Percentiles rank a stretch among this genome's conserved stretches.
Conservation (phyloP, 2,797 vertebrate genomes). For the Antennarius maculatus region DNA sequence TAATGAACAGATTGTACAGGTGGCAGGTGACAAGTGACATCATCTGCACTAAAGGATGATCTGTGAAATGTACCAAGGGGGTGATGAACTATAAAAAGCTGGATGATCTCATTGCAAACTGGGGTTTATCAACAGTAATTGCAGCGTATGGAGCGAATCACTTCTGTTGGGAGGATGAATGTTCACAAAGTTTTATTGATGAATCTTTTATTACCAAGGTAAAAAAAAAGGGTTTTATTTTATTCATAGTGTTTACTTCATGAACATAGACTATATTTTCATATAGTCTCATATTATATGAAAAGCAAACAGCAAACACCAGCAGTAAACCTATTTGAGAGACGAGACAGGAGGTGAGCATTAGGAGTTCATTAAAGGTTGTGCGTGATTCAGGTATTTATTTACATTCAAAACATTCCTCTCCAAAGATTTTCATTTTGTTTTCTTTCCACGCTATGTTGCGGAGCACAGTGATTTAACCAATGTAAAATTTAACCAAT, state of each 20-base stretch:
- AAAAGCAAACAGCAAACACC: background rate
- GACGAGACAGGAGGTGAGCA: constrained; percentile 8
- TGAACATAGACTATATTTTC: background rate
- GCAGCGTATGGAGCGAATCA: constrained; percentile 30
- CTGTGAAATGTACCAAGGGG: constrained; percentile 30
- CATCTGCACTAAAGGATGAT: constrained; percentile 40
- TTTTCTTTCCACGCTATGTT: constrained; percentile 9
- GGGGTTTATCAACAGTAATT: constrained; percentile 30
- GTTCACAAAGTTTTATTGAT: background rate
- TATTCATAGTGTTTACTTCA: background rate
- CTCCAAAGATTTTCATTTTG: background rate
- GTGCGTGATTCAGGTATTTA: constrained; percentile 35
- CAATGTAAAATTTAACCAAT: constrained; percentile 1
- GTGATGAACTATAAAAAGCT: constrained; percentile 17
- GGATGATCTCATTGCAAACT: constrained; percentile 50
- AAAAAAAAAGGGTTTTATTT: background rate
- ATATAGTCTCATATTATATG: background rate
- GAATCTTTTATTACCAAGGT: constrained; percentile 12
- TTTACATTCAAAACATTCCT: constrained; percentile 22
- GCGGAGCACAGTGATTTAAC: constrained; percentile 6
- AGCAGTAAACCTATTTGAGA: background rate
- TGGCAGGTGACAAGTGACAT: constrained; percentile 27
- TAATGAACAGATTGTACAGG: constrained; percentile 10
- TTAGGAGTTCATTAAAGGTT: constrained; percentile 8
- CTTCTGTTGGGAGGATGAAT: constrained; percentile 15